Percentiles rank a stretch among this genome's conserved stretches.
Conservation (phyloP, 2,888 invertebrate species). For the Notodonta dromedarius region DNA sequence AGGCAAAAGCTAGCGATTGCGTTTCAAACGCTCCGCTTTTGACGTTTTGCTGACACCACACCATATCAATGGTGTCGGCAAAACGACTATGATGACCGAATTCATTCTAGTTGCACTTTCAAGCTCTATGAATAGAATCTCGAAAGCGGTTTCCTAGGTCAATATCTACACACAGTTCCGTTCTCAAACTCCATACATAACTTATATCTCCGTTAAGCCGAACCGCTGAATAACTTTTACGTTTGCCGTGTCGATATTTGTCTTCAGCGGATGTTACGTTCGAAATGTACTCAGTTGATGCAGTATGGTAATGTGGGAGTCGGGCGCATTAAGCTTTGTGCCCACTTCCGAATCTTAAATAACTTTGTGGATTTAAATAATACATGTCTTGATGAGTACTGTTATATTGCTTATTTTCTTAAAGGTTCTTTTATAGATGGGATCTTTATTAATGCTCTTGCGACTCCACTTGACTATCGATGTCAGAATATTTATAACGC, state of each 20-base stretch:
- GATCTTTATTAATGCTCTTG: too few relatives aligned
- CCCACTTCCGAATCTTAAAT: background rate
- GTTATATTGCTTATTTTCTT: too few relatives aligned
- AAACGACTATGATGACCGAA: too few relatives aligned
- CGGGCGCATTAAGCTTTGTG: background rate
- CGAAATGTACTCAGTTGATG: conserved; percentile 16
- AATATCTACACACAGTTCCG: conserved; percentile 8
- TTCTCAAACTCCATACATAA: conserved; percentile 20
- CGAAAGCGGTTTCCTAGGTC: background rate
- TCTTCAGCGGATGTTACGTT: conserved; percentile 21
- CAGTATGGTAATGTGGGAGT: conserved; percentile 25
- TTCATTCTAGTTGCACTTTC: background rate
- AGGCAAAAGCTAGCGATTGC: too few relatives aligned
- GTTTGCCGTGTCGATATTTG: conserved; percentile 26
- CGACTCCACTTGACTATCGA: too few relatives aligned
- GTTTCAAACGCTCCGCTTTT: too few relatives aligned
- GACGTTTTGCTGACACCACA: too few relatives aligned
- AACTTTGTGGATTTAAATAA: background rate
- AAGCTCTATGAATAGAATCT: background rate
- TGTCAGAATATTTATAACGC: too few relatives aligned
- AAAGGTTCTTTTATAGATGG: too few relatives aligned
- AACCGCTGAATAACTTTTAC: conserved; percentile 35
- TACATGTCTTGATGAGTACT: too few relatives aligned
- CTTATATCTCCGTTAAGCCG: conserved; percentile 26
- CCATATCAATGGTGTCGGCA: too few relatives aligned